Conservation (phyloP, 2,113 vertebrate genomes). For the Psettodes erumei region DNA sequence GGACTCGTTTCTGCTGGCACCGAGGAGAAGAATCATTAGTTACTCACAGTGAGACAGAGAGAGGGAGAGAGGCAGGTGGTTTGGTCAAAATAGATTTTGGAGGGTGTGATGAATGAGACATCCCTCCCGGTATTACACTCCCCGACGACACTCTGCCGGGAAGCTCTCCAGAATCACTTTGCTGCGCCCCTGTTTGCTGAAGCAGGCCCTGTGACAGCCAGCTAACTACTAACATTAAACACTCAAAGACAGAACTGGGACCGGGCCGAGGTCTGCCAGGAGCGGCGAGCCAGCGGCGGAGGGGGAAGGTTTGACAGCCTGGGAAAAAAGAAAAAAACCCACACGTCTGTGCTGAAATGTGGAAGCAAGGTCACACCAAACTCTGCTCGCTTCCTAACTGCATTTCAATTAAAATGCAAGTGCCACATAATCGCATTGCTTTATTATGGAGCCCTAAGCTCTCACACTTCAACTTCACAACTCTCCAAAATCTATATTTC, state of each 20-base stretch:
- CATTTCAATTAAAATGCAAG: not conserved
- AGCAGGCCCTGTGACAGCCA: constrained; percentile 56
- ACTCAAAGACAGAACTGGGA: constrained; percentile 73
- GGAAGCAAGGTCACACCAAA: not conserved
- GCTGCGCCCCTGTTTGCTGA: constrained; percentile 54
- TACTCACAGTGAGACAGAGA: constrained; percentile 7
- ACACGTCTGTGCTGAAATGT: not conserved
- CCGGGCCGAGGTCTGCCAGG: constrained; percentile 36
- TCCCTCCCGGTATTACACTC: constrained; percentile 43
- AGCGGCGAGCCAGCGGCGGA: constrained; percentile 37
- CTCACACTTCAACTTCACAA: not conserved
- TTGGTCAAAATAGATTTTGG: constrained; percentile 50
- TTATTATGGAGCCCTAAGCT: not conserved
- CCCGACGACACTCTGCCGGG: constrained; percentile 48
- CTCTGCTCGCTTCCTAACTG: not conserved
- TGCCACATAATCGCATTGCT: not conserved
- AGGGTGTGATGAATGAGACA: constrained; percentile 52
- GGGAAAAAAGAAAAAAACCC: too few relatives aligned
- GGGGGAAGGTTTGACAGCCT: constrained; percentile 16
- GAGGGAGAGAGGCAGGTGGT: constrained; percentile 17
- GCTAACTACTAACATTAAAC: constrained; percentile 68
- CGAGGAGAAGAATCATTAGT: not conserved
- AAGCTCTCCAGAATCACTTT: constrained; percentile 65
- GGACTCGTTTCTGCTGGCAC: constrained; percentile 14
- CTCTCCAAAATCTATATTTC: not conserved